Percentiles rank a stretch among this genome's conserved stretches.
phyloP scores from a whole-genome alignment of 1,140 invertebrate species.

The Himalopsyche phryganea region DNA sequence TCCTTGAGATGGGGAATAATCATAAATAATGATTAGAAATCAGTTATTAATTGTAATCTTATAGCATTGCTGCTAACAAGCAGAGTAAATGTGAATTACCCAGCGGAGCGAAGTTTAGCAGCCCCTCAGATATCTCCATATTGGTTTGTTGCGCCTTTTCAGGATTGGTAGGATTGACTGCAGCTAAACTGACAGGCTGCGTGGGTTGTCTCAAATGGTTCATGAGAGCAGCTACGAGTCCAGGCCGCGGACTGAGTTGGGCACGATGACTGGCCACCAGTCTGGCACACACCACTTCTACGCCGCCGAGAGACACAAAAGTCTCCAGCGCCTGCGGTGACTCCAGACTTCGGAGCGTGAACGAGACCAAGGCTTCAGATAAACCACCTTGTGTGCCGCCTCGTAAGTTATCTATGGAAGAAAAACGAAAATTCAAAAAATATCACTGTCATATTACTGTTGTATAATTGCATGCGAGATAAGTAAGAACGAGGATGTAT shows the following conservation, averaged over 20 bases:
- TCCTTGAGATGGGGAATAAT: constrained; percentile 2
- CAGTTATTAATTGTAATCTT: no score
- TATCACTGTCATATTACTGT: no score
- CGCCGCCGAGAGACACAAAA: constrained; percentile 44
- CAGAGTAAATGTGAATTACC: no score
- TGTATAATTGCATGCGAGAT: no score
- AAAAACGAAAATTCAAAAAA: not conserved
- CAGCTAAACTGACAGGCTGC: constrained; percentile 52
- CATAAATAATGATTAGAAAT: no score
- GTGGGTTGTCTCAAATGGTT: constrained; percentile 49
- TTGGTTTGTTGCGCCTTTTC: constrained; percentile 57
- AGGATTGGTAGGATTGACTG: constrained; percentile 48
- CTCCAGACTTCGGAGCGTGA: constrained; percentile 44
- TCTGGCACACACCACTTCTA: constrained; percentile 44
- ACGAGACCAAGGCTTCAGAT: constrained; percentile 46
- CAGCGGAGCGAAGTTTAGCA: constrained; percentile 86
- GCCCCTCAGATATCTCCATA: constrained; percentile 58
- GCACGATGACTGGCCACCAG: constrained; percentile 50
- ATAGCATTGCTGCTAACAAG: no score
- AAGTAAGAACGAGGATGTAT: no score
- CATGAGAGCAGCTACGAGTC: constrained; percentile 48
- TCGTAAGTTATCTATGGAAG: constrained; percentile 7
- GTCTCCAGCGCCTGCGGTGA: constrained; percentile 42
- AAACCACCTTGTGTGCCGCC: constrained; percentile 32
- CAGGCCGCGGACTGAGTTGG: constrained; percentile 39